These are phyloP conservation scores for Pachymerium ferrugineum DNA, from an alignment of 2,888 invertebrate genomes.

Conservation along the genomic window DNA sequence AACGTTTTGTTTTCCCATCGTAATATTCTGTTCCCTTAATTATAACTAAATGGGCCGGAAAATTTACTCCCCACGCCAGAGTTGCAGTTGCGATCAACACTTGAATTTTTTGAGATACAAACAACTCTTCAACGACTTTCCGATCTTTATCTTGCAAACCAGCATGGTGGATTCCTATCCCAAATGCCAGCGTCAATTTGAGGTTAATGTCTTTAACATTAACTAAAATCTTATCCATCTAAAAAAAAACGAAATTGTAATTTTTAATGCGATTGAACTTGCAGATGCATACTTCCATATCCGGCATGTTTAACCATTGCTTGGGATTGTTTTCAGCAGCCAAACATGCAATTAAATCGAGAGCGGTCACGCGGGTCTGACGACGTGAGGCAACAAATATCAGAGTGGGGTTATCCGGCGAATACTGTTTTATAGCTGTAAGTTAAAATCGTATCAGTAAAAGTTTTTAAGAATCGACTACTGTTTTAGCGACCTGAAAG, in stretches of 20 bases:
- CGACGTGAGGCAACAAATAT: conserved; percentile 94
- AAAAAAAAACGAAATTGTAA: conserved; percentile 60
- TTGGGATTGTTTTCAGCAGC: conserved; percentile 89
- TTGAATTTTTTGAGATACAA: conserved; percentile 92
- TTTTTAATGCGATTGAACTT: conserved; percentile 40
- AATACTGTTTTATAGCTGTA: conserved; percentile 77
- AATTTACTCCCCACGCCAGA: conserved; percentile 98
- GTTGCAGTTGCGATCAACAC: conserved; percentile 94
- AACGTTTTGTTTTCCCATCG: conserved; percentile 91
- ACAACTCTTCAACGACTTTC: conserved; percentile 84
- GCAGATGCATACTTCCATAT: conserved; percentile 56
- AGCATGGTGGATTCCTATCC: conserved; percentile 98
- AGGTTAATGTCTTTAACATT: conserved; percentile 74
- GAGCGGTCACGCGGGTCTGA: conserved; percentile 92
- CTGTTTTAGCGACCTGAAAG: conserved; percentile 63
- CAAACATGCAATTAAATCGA: conserved; percentile 85
- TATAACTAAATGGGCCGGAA: conserved; percentile 96
- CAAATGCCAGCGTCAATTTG: conserved; percentile 88
- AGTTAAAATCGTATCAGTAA: background rate
- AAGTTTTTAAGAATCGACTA: background rate
- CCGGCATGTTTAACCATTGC: conserved; percentile 85
- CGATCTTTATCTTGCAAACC: conserved; percentile 91
- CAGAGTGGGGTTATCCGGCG: conserved; percentile 81
- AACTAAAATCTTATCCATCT: conserved; percentile 42
- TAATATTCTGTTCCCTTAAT: conserved; percentile 98